Conservation (phyloP, 1,140 invertebrate genomes). For the Microplitis demolitor region DNA sequence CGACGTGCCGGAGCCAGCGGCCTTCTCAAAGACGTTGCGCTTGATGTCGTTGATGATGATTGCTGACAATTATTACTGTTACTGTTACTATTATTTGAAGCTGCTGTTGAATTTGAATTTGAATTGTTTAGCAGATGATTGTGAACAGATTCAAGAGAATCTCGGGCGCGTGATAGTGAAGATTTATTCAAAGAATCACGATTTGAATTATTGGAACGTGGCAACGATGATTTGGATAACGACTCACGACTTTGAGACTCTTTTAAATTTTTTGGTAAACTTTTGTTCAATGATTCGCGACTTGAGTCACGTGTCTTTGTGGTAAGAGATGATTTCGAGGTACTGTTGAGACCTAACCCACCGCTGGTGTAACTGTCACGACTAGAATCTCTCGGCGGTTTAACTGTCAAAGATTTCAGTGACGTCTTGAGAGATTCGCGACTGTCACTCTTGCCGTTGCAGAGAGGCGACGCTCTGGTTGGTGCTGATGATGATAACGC, state of each 20-base stretch:
- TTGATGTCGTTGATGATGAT: conserved; percentile 10
- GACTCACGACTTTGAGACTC: conserved; percentile 46
- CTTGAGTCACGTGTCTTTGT: conserved; percentile 47
- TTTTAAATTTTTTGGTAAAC: conserved; percentile 55
- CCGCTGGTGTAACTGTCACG: conserved; percentile 42
- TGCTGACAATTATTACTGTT: conserved; percentile 1
- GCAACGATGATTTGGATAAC: conserved; percentile 47
- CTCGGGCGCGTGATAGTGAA: conserved; percentile 49
- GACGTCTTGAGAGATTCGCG: conserved; percentile 67
- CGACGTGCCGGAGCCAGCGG: conserved; percentile 54
- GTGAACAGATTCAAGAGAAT: conserved; percentile 48
- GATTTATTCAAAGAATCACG: conserved; percentile 52
- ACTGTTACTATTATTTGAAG: conserved; percentile 29
- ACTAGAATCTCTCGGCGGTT: conserved; percentile 45
- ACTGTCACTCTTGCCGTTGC: conserved; percentile 60
- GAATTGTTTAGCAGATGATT: neutral
- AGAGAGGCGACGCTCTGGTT: conserved; percentile 38
- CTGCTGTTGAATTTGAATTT: neutral
- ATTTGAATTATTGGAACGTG: conserved; percentile 51
- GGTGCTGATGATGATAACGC: conserved; percentile 54
- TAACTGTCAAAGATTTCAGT: conserved; percentile 56
- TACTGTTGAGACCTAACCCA: neutral
- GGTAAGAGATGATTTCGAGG: conserved; percentile 21
- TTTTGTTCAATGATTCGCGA: conserved; percentile 67
- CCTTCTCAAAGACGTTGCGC: conserved; percentile 47